These are phyloP conservation scores for Eustalomyia histrio DNA, from an alignment of 2,888 invertebrate genomes.

Conservation along the genomic window DNA sequence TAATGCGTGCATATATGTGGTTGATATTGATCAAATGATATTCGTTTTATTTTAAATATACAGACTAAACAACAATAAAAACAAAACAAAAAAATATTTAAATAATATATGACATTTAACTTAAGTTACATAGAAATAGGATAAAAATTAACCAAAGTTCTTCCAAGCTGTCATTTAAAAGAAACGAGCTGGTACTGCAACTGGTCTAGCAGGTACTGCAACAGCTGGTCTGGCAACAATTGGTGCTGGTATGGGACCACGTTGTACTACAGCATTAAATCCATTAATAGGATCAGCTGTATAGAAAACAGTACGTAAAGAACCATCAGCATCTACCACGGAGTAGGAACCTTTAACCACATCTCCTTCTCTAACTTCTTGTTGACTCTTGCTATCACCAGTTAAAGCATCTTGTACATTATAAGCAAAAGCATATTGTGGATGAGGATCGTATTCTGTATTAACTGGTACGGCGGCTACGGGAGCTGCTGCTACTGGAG, in stretches of 20 bases:
- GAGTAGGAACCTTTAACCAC: slow-evolving; percentile 81
- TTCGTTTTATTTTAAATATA: slow-evolving; percentile 39
- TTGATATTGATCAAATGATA: slow-evolving; percentile 41
- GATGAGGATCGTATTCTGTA: slow-evolving; percentile 76
- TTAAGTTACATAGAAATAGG: slow-evolving; percentile 11
- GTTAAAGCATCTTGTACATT: slow-evolving; percentile 85
- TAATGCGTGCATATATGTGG: slow-evolving; percentile 40
- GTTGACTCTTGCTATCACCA: slow-evolving; percentile 82
- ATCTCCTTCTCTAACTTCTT: slow-evolving; percentile 82
- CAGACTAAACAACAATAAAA: slow-evolving; percentile 54
- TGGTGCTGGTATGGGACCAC: slow-evolving; percentile 80
- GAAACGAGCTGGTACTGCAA: slow-evolving; percentile 67
- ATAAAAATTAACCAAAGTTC: background rate
- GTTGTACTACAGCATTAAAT: slow-evolving; percentile 81
- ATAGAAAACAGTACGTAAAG: slow-evolving; percentile 75
- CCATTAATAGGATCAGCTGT: slow-evolving; percentile 76
- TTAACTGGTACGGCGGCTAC: slow-evolving; percentile 68
- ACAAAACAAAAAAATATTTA: slow-evolving; percentile 37
- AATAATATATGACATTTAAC: slow-evolving; percentile 52
- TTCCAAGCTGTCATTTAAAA: slow-evolving; percentile 42
- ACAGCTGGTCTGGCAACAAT: slow-evolving; percentile 69
- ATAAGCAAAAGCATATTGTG: slow-evolving; percentile 85
- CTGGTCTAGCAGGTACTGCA: slow-evolving; percentile 65
- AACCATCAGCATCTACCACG: slow-evolving; percentile 76
- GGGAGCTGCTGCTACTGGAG: slow-evolving; percentile 62